Percentiles rank a stretch among this genome's conserved stretches.
phyloP scores from a whole-genome alignment of 2,888 invertebrate genomes.

The Sphinx pinastri region DNA sequence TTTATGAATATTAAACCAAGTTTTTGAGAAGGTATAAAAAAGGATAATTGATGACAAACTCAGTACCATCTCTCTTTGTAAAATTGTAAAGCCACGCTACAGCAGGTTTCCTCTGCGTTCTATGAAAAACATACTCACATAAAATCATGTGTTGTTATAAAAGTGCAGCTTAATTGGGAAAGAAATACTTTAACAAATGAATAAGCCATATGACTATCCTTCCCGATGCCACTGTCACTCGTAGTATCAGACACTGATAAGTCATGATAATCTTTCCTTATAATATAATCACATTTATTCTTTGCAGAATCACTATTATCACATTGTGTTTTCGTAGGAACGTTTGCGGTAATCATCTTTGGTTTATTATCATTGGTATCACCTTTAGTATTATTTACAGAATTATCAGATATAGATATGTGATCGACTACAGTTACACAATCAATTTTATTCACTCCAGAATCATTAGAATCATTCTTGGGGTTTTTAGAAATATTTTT shows the following conservation, averaged over 20 bases:
- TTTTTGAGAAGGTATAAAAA: no score
- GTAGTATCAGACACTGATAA: constrained; percentile 32
- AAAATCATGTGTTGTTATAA: constrained; percentile 49
- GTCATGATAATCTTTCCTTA: neutral
- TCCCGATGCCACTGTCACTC: constrained; percentile 52
- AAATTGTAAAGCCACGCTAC: no score
- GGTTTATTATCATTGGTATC: neutral
- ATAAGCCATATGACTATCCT: constrained; percentile 42
- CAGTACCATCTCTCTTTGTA: no score
- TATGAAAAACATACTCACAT: constrained; percentile 56
- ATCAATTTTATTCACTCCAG: neutral
- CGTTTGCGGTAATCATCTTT: neutral
- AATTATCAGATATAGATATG: no score
- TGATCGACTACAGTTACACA: no score
- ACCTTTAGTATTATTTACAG: neutral
- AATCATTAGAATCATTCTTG: neutral
- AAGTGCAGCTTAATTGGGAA: constrained; percentile 44
- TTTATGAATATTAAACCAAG: no score
- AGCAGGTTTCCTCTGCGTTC: neutral
- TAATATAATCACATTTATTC: neutral
- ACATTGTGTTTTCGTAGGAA: neutral
- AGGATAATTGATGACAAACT: no score
- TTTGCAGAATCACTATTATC: neutral
- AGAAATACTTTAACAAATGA: constrained; percentile 49
- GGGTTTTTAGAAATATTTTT: neutral